Evolutionary conservation across 1,140 invertebrate genomes (phyloP).

Genomic region (Drosophila albomicans): DNA sequence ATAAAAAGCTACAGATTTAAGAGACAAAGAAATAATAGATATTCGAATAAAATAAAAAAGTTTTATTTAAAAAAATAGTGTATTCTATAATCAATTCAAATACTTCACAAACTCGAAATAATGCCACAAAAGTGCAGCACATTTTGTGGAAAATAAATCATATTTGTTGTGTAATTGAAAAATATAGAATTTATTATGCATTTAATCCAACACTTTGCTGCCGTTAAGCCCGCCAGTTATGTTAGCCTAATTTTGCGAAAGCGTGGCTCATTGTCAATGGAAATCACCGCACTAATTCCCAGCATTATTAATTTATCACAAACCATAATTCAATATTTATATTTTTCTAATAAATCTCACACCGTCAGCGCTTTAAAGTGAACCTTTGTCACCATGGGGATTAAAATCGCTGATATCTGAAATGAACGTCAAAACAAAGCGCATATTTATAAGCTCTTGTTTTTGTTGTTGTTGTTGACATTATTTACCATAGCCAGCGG

Average conservation of each 20-base stretch:
- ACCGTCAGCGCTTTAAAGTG: neutral
- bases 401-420: conserved; percentile 3
- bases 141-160: too few relatives aligned
- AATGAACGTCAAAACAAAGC: neutral
- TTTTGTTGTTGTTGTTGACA: conserved; percentile 10
- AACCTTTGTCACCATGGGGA: conserved; percentile 2
- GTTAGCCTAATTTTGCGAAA: neutral
- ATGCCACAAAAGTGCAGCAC: too few relatives aligned
- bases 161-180: too few relatives aligned
- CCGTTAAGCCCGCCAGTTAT: too few relatives aligned
- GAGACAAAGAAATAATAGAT: too few relatives aligned
- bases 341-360: conserved; percentile 1
- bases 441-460: neutral
- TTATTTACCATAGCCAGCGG: conserved; percentile 1
- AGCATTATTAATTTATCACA: neutral
- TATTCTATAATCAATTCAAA: too few relatives aligned
- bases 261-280: neutral
- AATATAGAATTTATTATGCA: neutral
- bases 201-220: too few relatives aligned
- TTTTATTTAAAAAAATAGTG: too few relatives aligned
- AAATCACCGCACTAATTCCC: neutral
- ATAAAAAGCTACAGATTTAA: too few relatives aligned
- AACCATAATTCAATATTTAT: neutral
- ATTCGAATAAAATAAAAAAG: too few relatives aligned
- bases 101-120: too few relatives aligned